phyloP scores from a whole-genome alignment of 2,888 invertebrate genomes.

The Nasonia oneida region DNA sequence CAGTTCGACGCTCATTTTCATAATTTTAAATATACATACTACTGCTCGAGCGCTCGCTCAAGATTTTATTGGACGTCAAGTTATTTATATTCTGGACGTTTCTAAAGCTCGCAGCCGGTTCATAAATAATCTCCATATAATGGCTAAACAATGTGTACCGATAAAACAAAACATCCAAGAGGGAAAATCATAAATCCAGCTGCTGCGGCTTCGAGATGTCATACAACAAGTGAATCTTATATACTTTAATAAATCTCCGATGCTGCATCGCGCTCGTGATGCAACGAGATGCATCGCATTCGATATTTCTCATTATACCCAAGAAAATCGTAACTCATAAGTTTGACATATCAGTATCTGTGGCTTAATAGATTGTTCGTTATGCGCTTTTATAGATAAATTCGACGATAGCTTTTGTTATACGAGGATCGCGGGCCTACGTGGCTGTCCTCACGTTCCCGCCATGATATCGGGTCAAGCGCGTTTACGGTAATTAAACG shows the following conservation, averaged over 20 bases:
- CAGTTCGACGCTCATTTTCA: not conserved
- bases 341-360: not conserved
- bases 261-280: not conserved
- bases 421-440: not conserved
- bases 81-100: conserved; percentile 28
- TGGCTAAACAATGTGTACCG: not conserved
- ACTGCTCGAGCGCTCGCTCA: not conserved
- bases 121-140: conserved; percentile 35
- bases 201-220: conserved; percentile 3
- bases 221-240: conserved; percentile 9
- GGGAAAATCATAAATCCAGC: conserved; percentile 25
- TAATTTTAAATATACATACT: conserved; percentile 22
- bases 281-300: not conserved
- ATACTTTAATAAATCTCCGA: conserved; percentile 31
- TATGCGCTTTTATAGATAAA: conserved; percentile 16
- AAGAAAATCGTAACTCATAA: conserved; percentile 3
- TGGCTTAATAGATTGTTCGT: not conserved
- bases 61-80: conserved; percentile 30
- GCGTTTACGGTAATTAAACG: not conserved
- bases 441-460: conserved; percentile 24
- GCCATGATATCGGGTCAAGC: not conserved
- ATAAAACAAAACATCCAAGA: conserved; percentile 20
- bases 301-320: not conserved
- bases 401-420: not conserved
- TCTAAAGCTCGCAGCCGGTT: not conserved